A percentile compares a stretch with the other conserved stretches of the same genome.
These are phyloP conservation scores for Paradoxurus hermaphroditus DNA, from an alignment of 2,113 vertebrate species.

Conservation along the genomic window DNA sequence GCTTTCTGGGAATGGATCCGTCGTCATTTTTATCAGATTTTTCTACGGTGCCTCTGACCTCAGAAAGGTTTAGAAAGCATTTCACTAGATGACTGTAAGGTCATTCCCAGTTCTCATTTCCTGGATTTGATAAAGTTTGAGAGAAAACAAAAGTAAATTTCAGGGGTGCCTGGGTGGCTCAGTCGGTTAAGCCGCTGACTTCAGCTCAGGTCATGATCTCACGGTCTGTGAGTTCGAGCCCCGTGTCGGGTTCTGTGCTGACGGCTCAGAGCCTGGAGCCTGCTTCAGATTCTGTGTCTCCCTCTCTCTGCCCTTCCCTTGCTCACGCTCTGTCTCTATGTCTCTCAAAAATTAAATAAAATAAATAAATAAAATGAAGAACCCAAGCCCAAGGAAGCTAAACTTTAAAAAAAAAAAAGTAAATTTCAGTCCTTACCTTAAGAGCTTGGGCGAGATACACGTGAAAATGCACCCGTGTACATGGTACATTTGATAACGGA, in stretches of 20 bases:
- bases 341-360: too few relatives aligned
- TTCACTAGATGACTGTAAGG: background rate
- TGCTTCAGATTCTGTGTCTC: too few relatives aligned
- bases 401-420: constrained; percentile 3
- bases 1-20: background rate
- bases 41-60: background rate
- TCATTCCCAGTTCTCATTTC: background rate
- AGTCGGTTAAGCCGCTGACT: too few relatives aligned
- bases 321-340: too few relatives aligned
- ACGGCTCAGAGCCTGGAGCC: too few relatives aligned
- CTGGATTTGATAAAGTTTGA: background rate
- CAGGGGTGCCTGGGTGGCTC: too few relatives aligned
- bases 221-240: too few relatives aligned
- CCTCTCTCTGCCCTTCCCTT: too few relatives aligned
- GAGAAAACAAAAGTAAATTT: constrained; percentile 25
- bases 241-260: too few relatives aligned
- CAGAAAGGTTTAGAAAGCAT: background rate
- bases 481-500: background rate
- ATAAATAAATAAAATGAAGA: too few relatives aligned
- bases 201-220: too few relatives aligned
- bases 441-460: background rate
- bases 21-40: background rate
- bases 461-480: background rate
- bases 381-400: too few relatives aligned
- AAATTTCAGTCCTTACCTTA: background rate